Evolutionary conservation across 2,113 vertebrate species (phyloP).

Genomic region (Boleophthalmus pectinirostris): DNA sequence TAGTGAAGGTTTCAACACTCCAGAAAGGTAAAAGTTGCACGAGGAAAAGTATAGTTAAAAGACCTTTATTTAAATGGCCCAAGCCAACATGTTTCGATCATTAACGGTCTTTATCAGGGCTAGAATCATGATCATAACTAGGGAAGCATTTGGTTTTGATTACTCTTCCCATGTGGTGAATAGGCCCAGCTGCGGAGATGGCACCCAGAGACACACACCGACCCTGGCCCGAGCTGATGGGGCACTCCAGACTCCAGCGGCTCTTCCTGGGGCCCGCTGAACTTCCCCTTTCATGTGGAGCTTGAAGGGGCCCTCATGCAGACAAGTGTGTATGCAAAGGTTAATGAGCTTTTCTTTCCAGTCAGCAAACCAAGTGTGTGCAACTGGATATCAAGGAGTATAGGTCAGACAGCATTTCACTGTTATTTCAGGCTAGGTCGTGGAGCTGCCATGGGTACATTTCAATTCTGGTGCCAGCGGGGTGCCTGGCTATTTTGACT

Average conservation of each 20-base stretch:
- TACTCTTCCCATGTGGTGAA: conserved; percentile 61
- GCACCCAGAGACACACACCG: conserved; percentile 33
- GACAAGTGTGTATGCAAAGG: conserved; percentile 48
- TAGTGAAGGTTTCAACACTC: no score
- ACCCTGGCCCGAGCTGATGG: conserved; percentile 31
- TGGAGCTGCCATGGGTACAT: neutral
- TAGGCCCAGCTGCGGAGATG: conserved; percentile 44
- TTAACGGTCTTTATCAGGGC: no score
- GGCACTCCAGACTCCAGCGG: conserved; percentile 31
- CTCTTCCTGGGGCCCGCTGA: conserved; percentile 17
- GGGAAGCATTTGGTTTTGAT: conserved; percentile 68
- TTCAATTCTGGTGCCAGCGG: neutral
- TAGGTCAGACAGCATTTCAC: conserved; percentile 9
- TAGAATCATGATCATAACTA: conserved; percentile 40
- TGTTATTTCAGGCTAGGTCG: conserved; percentile 10
- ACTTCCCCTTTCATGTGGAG: conserved; percentile 42
- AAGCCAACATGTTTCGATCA: no score
- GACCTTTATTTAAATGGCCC: no score
- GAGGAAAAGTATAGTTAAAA: no score
- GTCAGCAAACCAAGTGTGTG: conserved; percentile 13
- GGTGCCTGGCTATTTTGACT: neutral
- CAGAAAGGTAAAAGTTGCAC: no score
- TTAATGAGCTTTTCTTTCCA: conserved; percentile 45
- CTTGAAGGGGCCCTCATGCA: conserved; percentile 44
- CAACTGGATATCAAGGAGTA: conserved; percentile 17